phyloP scores from a whole-genome alignment of 2,888 invertebrate species.

The Dione juno region DNA sequence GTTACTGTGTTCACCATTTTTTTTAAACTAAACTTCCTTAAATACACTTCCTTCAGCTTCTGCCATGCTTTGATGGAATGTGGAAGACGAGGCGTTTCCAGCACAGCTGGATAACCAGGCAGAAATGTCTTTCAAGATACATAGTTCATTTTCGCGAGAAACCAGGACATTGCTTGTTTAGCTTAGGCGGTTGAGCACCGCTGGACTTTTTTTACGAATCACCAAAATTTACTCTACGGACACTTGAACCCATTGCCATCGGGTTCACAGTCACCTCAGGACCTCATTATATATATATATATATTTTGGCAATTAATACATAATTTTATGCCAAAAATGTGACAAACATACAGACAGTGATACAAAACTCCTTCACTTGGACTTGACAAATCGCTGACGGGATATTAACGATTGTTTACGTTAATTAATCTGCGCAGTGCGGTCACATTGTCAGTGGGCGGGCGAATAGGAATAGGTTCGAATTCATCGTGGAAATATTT shows the following conservation, averaged over 20 bases:
- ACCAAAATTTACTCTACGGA: too few relatives aligned
- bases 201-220: too few relatives aligned
- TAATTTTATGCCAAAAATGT: constrained; percentile 22
- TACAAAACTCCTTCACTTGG: not conserved
- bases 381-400: constrained; percentile 11
- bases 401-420: constrained; percentile 17
- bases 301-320: not conserved
- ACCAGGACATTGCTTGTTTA: too few relatives aligned
- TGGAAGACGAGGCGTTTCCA: too few relatives aligned
- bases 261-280: too few relatives aligned
- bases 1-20: constrained; percentile 4
- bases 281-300: too few relatives aligned
- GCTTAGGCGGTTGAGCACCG: too few relatives aligned
- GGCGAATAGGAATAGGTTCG: too few relatives aligned
- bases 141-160: too few relatives aligned
- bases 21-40: not conserved
- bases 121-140: too few relatives aligned
- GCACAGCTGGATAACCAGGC: too few relatives aligned
- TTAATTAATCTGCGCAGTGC: not conserved
- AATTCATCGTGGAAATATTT: not conserved
- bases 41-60: not conserved
- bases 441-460: not conserved
- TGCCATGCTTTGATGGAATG: not conserved
- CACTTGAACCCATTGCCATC: too few relatives aligned
- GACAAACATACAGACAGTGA: constrained; percentile 6